Base-by-base conservation (phyloP, 2,888 invertebrate genomes). In the Sipunculus nudus region DNA sequence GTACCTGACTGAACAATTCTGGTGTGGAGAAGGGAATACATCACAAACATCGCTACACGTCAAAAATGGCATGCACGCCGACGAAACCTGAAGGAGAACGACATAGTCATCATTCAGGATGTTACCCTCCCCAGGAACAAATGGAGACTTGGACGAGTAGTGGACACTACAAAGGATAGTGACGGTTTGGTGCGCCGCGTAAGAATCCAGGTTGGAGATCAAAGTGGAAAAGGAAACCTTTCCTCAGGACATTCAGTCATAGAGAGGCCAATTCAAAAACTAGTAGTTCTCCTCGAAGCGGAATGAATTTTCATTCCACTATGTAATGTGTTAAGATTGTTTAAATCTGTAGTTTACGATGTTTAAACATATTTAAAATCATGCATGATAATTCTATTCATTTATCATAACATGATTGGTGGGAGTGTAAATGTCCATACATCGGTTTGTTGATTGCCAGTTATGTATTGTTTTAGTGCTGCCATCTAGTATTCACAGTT, bases 121-220 rank as follows among this genome's bases (percentile, higher is more conserved):
- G 62, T 55, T 16, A 41, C 52, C 45, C 16, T 53, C 2, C 45
- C 55, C 3, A 32, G 63, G 21, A 59, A 55, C 25, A 10, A 35
- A 10, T 65, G 62, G 59, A 31, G 23, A 32, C 23, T 63, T 8
- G 49, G 50, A 3, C 29, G 39, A 25, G 52, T 57, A 10, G 5
- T 29, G 5, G 43, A 52, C 25, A 40, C 57, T 28, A 19, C 16
- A 16, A 21, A 38, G 8, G 28, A 26, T 2, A 49, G 65, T 21
- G 57, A 66, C 63, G 74, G 77, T 77, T n/a, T 47, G 8, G 67
- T 66, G 32, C 35, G 61, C 6, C 58, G 48, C 26, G 67, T 66
- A 16, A 66, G 59, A 29, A 2, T 58, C 25, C 35, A 23, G 3
- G 25, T 62, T 3, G 55, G 46, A 13, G 45, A 31, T n/a, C 26